Base-by-base conservation (phyloP, 2,888 invertebrate species). In the Glaucopsyche alexis region DNA sequence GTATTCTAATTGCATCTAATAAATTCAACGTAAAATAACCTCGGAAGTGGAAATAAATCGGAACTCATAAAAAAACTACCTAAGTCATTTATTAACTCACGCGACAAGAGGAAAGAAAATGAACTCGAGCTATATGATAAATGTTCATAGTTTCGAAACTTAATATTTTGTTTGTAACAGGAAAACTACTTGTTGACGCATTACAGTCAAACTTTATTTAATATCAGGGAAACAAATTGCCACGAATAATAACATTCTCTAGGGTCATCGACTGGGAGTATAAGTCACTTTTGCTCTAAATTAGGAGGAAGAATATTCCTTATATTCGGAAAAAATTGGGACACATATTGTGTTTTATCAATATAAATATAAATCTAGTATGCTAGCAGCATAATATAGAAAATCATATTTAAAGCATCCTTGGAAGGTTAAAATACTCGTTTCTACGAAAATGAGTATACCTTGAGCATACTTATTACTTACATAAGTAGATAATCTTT, bases 111-210 rank as follows among this genome's bases (percentile, higher is more conserved):
- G 73, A 67, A 73, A 72, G 70, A 72, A 73, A 73, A 73, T 71
- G 69, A 75, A 75, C 74, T 74, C 71, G 16, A 40, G 55, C 67
- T 70, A 67, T 74, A 71, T 75, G 75, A 77, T 71, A 75, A 76
- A 77, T 75, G 76, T 74, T 73, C 50, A 52, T 72, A 72, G 66
- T 72, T 72, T 66, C 66, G 52, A 50, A 72, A 72, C 66, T 66
- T 72, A 52, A 72, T 72, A 72, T 72, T 69, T 73, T 73, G 74
- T 75, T 67, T 74, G 74, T 74, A 75, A 75, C 75, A 74, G 75
- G 77, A 77, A 77, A 77, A 76, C 72, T 74, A 76, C 76, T 75
- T 73, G 74, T 77, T 77, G 77, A 76, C 77, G 75, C 74, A 75
- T 76, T 76, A 75, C 67, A 72, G 76, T 73, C 74, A 74, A 74